Percentiles rank a stretch among this genome's conserved stretches.
Evolutionary conservation across 35 echinoderm and acorn worm genomes (phyloP).

Genomic region (Chiridota heheva): DNA sequence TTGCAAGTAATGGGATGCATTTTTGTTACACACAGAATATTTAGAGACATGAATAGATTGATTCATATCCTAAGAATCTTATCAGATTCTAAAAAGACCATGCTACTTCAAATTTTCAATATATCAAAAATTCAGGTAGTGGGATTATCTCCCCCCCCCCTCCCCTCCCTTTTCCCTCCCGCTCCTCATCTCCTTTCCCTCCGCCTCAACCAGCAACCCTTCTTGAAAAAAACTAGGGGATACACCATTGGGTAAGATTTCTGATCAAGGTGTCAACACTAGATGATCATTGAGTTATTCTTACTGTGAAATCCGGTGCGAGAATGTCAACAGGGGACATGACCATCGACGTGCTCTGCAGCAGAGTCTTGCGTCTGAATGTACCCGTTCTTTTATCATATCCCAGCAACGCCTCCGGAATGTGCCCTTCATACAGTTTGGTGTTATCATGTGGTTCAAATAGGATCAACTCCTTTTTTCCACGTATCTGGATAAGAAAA

Average conservation of each 20-base stretch:
- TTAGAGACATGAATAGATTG: too few species aligned
- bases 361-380: conserved; percentile 82
- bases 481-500: conserved; percentile 54
- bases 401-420: conserved; percentile 84
- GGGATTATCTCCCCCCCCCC: too few species aligned
- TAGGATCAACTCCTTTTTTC: conserved; percentile 77
- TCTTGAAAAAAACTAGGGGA: too few species aligned
- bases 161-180: too few species aligned
- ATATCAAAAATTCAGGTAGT: too few species aligned
- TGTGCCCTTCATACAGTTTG: conserved; percentile 82
- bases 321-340: conserved; percentile 86
- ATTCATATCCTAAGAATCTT: too few species aligned
- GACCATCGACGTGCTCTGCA: conserved; percentile 96
- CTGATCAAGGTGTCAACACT: background rate
- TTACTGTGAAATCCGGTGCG: conserved; percentile 80
- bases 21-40: too few species aligned
- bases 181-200: too few species aligned
- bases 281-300: background rate
- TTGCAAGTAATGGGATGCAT: too few species aligned
- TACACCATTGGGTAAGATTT: background rate
- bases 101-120: too few species aligned
- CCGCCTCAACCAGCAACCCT: too few species aligned
- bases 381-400: conserved; percentile 44
- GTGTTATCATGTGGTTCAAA: conserved; percentile 95
- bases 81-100: too few species aligned